Conservation (phyloP, 1,140 invertebrate species). For the Lanistes nyassanus region DNA sequence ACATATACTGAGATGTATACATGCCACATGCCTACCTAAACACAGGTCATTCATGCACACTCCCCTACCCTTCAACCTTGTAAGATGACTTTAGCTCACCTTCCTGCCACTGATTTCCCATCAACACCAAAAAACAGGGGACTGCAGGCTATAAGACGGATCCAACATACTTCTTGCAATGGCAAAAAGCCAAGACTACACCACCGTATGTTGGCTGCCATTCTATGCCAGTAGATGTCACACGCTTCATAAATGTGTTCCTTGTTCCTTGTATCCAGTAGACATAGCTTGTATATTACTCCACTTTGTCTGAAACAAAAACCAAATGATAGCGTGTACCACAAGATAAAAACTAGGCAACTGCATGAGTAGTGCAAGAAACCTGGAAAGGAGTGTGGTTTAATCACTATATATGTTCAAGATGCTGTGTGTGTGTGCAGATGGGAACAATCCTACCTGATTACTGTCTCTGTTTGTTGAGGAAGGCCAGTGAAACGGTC, state of each 20-base stretch:
- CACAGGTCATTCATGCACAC: conserved; percentile 13
- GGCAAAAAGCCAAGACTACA: conserved; percentile 42
- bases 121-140: conserved; percentile 50
- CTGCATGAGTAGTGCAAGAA: not conserved
- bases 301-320: conserved; percentile 40
- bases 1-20: not conserved
- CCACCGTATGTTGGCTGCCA: conserved; percentile 47
- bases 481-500: conserved; percentile 51
- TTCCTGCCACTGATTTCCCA: conserved; percentile 39
- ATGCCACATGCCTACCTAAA: not conserved
- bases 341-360: not conserved
- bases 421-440: not conserved
- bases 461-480: conserved; percentile 45
- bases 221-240: conserved; percentile 43
- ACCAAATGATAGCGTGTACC: not conserved
- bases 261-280: conserved; percentile 41
- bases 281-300: conserved; percentile 43
- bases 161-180: conserved; percentile 31
- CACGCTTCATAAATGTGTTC: conserved; percentile 34
- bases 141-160: conserved; percentile 44
- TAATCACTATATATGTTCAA: not conserved
- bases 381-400: not conserved
- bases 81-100: conserved; percentile 32
- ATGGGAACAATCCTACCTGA: conserved; percentile 35
- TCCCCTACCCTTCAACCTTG: not conserved